These are phyloP conservation scores for Pelobates cultripes DNA, from an alignment of 2,797 vertebrate species.

Conservation along the genomic window DNA sequence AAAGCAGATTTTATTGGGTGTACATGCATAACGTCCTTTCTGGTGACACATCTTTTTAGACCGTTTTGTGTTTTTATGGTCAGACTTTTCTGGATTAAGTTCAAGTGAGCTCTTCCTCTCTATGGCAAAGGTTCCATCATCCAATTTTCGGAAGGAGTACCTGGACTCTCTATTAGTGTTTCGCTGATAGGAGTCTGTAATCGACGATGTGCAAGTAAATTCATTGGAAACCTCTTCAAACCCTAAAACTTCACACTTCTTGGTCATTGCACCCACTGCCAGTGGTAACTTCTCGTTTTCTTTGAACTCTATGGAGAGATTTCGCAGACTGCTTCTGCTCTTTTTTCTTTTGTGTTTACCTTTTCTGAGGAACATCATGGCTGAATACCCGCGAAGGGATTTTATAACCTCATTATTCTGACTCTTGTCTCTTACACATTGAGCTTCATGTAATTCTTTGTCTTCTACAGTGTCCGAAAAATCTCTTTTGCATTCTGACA, in stretches of 20 bases:
- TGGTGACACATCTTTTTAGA: conserved; percentile 55
- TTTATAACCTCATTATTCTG: conserved; percentile 40
- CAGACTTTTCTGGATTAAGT: conserved; percentile 66
- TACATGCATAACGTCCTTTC: conserved; percentile 64
- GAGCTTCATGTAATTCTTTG: neutral
- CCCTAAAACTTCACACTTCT: conserved; percentile 36
- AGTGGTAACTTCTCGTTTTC: conserved; percentile 11
- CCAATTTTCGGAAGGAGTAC: conserved; percentile 12
- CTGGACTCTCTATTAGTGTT: conserved; percentile 45
- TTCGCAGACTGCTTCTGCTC: conserved; percentile 54
- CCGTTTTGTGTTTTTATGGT: conserved; percentile 47
- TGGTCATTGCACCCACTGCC: neutral
- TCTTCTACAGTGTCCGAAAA: conserved; percentile 6
- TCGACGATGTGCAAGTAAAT: conserved; percentile 29
- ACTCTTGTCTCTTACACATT: neutral
- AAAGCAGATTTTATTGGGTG: conserved; percentile 73
- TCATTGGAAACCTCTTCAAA: conserved; percentile 36
- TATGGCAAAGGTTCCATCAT: conserved; percentile 59
- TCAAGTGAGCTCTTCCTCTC: conserved; percentile 63
- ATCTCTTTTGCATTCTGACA: conserved; percentile 37
- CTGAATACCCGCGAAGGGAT: conserved; percentile 53
- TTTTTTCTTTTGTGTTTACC: conserved; percentile 45
- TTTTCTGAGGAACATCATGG: conserved; percentile 66
- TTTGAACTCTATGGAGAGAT: conserved; percentile 35
- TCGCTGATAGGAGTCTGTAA: conserved; percentile 23